Conservation (phyloP, 1,140 invertebrate genomes). For the Temnothorax curvispinosus region DNA sequence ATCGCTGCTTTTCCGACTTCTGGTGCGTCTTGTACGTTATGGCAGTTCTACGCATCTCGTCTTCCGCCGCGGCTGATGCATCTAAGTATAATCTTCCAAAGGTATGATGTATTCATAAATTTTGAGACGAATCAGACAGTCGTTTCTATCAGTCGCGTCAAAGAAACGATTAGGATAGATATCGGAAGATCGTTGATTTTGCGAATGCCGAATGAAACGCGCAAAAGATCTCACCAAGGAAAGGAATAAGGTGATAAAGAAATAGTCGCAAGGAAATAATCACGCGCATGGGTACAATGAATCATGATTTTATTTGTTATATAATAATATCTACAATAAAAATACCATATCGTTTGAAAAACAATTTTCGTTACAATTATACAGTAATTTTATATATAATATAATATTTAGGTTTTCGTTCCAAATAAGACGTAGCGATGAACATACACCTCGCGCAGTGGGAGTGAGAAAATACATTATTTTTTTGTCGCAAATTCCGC, state of each 20-base stretch:
- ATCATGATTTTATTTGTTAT: conserved; percentile 86
- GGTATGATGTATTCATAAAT: not conserved
- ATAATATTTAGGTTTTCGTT: conserved; percentile 84
- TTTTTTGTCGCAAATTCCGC: conserved; percentile 82
- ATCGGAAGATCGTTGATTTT: not conserved
- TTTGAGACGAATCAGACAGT: not conserved
- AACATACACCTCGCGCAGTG: conserved; percentile 84
- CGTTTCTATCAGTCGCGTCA: too few relatives aligned
- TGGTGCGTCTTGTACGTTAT: too few relatives aligned
- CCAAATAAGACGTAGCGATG: conserved; percentile 84
- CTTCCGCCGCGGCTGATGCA: too few relatives aligned
- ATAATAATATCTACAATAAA: conserved; percentile 86
- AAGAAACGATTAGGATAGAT: not conserved
- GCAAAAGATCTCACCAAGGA: not conserved
- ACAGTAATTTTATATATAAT: conserved; percentile 85
- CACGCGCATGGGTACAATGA: conserved; percentile 77
- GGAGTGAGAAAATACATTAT: conserved; percentile 85
- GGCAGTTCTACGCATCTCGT: too few relatives aligned
- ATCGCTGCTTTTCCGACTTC: too few relatives aligned
- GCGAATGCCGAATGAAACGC: not conserved
- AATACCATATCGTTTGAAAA: conserved; percentile 86
- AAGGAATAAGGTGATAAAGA: not conserved
- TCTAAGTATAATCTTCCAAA: not conserved
- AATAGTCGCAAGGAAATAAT: not conserved
- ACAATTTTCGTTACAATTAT: conserved; percentile 86